These are phyloP conservation scores for Gila orcuttii DNA, from an alignment of 2,113 vertebrate genomes.

Conservation along the genomic window DNA sequence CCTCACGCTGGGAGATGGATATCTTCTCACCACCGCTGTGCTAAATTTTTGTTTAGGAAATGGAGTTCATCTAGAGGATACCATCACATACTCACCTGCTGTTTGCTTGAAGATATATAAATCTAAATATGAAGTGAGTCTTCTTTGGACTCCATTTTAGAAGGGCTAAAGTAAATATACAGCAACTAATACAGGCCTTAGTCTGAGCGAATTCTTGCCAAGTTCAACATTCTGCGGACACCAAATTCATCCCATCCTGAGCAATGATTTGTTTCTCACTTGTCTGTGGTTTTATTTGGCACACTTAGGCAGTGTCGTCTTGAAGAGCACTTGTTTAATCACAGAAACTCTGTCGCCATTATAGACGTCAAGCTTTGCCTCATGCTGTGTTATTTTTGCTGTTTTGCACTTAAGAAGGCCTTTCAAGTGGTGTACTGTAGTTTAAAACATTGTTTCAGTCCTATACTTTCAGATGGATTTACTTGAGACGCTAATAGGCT, in stretches of 20 bases:
- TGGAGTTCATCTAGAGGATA: constrained; percentile 74
- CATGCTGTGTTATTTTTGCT: constrained; percentile 27
- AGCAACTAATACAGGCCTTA: constrained; percentile 35
- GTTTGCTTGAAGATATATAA: constrained; percentile 45
- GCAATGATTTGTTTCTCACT: constrained; percentile 57
- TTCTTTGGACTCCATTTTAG: constrained; percentile 47
- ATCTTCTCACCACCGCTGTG: constrained; percentile 50
- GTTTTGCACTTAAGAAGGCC: constrained; percentile 26
- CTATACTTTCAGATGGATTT: constrained; percentile 31
- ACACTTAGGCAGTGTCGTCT: constrained; percentile 38
- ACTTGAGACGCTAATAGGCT: constrained; percentile 35
- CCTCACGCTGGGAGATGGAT: constrained; percentile 48
- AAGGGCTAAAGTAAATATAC: constrained; percentile 54
- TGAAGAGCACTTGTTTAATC: constrained; percentile 43
- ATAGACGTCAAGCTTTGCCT: not conserved
- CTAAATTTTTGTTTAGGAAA: constrained; percentile 58
- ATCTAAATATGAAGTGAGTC: constrained; percentile 49
- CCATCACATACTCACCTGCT: constrained; percentile 50
- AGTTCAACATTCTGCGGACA: constrained; percentile 53
- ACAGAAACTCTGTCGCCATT: constrained; percentile 23
- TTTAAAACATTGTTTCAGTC: constrained; percentile 40
- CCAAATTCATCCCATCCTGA: constrained; percentile 50
- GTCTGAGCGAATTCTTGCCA: constrained; percentile 47
- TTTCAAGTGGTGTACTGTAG: constrained; percentile 33
- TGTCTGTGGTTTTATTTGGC: constrained; percentile 54